Base-by-base conservation (phyloP, 1,140 invertebrate genomes). In the Achatina immaculata region DNA sequence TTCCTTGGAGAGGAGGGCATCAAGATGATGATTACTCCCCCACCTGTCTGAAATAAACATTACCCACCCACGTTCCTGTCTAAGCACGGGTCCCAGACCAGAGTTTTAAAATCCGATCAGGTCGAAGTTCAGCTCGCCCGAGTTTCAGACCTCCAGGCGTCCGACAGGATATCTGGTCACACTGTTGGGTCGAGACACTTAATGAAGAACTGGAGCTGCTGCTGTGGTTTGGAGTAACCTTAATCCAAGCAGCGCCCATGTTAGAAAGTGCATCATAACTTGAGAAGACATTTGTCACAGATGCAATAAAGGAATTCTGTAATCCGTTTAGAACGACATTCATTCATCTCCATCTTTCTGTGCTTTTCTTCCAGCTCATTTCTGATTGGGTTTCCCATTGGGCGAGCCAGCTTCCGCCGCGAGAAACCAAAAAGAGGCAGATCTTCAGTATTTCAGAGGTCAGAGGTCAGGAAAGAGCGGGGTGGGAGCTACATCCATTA, bases 231-330 rank as follows among this genome's bases (percentile, higher is more conserved):
- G 48, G 28, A 48, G 71, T 73, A 45, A 73, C 42, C 1, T 19
- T 45, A 31, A 34, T 9, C 42, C 38, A n/a, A 45, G 14, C 71
- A 73, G 71, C 43, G 42, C 2, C 71, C 42, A 34, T n/a, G 43
- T 69, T 73, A n/a, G 38, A 73, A 73, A 73, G 48, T 73, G 40
- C 48, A 51, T 73, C 71, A 73, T 73, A 73, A 73, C 71, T 28
- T 24, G 24, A 45, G 43, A 28, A 14, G n/a, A n/a, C 71, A 73
- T 73, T 51, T 73, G 48, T 73, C 71, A 73, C 16, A 73, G 71
- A 21, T 73, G 42, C 48, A 73, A 73, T 51, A 72, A 73, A 73
- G 43, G 28, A 73, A 28, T 73, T 45, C 71, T 48, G 42, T 73
- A 73, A 73, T 51, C 71, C 43, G 69, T 40, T 73, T 73, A 51